A percentile compares a stretch with the other conserved stretches of the same genome.
These are phyloP conservation scores for Mellilla xanthometata DNA, from an alignment of 2,888 invertebrate genomes.

Conservation along the genomic window DNA sequence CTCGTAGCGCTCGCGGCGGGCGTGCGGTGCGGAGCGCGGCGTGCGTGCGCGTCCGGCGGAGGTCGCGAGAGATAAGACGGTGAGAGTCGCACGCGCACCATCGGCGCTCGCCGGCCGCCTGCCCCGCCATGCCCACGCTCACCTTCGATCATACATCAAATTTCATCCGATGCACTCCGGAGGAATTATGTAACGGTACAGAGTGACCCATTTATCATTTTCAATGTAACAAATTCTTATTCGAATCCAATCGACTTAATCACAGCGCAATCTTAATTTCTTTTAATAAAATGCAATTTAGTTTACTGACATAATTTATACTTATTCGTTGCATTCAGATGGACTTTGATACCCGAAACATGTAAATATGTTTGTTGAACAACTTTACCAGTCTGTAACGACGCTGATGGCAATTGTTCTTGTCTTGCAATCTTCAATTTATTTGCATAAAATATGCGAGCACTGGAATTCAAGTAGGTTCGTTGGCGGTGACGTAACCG, in stretches of 20 bases:
- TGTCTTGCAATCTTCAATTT: conserved; percentile 61
- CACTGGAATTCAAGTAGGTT: conserved; percentile 63
- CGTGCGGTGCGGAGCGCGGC: conserved; percentile 60
- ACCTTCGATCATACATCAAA: conserved; percentile 68
- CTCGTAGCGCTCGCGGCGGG: conserved; percentile 51
- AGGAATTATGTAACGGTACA: conserved; percentile 73
- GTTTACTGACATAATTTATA: background rate
- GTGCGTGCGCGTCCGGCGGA: conserved; percentile 78
- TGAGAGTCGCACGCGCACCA: conserved; percentile 76
- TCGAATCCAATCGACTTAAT: conserved; percentile 3
- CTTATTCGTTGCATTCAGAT: background rate
- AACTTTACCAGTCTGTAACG: conserved; percentile 45
- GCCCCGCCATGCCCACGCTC: conserved; percentile 53
- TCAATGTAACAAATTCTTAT: conserved; percentile 19
- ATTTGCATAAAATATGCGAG: conserved; percentile 72
- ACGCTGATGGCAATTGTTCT: conserved; percentile 50
- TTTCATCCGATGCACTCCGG: conserved; percentile 70
- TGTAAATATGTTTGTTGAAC: conserved; percentile 21
- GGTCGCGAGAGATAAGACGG: conserved; percentile 82
- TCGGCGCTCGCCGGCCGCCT: conserved; percentile 47
- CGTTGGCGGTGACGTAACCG: conserved; percentile 64
- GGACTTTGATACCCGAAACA: conserved; percentile 7
- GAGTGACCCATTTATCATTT: conserved; percentile 58
- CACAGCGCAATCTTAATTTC: conserved; percentile 5
- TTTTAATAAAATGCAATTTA: conserved; percentile 3